Evolutionary conservation across 2,888 invertebrate species (phyloP).

Genomic region (Blastobasis adustella): DNA sequence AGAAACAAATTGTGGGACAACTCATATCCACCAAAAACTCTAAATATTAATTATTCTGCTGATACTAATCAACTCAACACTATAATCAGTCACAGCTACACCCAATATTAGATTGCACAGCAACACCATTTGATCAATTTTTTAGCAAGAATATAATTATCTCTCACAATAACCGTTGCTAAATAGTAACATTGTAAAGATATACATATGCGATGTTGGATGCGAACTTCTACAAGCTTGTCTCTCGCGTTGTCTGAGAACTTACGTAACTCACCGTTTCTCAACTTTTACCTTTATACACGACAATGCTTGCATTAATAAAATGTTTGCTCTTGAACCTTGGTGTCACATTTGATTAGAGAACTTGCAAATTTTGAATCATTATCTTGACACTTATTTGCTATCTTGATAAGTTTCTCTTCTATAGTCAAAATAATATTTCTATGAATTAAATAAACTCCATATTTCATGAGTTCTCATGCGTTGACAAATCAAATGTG

Average conservation of each 20-base stretch:
- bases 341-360: slow-evolving; percentile 33
- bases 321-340: slow-evolving; percentile 41
- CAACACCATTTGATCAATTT: too few relatives aligned
- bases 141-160: too few relatives aligned
- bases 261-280: slow-evolving; percentile 37
- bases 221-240: slow-evolving; percentile 53
- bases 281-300: slow-evolving; percentile 39
- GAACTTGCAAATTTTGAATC: too few relatives aligned
- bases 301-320: slow-evolving; percentile 54
- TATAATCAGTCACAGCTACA: too few relatives aligned
- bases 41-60: slow-evolving; percentile 5
- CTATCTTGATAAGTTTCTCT: too few relatives aligned
- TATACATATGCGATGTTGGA: slow-evolving; percentile 24
- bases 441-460: not conserved
- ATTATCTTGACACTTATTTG: too few relatives aligned
- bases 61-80: too few relatives aligned
- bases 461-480: not conserved
- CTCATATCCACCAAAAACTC: not conserved
- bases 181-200: slow-evolving; percentile 36
- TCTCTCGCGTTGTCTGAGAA: slow-evolving; percentile 33
- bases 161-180: slow-evolving; percentile 17
- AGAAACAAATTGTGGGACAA: too few relatives aligned
- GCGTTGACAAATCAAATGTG: slow-evolving; percentile 19
- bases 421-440: too few relatives aligned
- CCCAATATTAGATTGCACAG: too few relatives aligned